Percentiles rank a stretch among this genome's conserved stretches.
Conservation (phyloP, 2,113 vertebrate species). For the Gasterosteus aculeatus region DNA sequence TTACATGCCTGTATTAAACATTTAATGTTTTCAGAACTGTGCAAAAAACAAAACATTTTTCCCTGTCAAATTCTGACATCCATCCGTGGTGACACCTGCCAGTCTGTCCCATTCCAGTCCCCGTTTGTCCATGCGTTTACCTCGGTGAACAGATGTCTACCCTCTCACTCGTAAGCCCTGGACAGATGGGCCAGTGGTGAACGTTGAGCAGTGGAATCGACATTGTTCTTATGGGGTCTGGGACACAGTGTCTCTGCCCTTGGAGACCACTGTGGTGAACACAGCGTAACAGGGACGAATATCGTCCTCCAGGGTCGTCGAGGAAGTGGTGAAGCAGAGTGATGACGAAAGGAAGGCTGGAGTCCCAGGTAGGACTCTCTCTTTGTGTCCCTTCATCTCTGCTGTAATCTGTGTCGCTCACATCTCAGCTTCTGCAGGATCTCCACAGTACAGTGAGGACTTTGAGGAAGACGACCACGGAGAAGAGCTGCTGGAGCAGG, state of each 20-base stretch:
- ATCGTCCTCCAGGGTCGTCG: slow-evolving; percentile 48
- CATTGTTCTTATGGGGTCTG: not conserved
- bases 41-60: too few relatives aligned
- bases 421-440: slow-evolving; percentile 42
- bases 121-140: too few relatives aligned
- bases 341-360: slow-evolving; percentile 2
- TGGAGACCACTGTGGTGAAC: not conserved
- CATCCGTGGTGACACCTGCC: too few relatives aligned
- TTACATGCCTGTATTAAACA: too few relatives aligned
- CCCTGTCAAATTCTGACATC: too few relatives aligned
- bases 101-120: too few relatives aligned
- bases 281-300: slow-evolving; percentile 8
- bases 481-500: slow-evolving; percentile 57
- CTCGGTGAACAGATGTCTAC: too few relatives aligned
- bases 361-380: slow-evolving; percentile 37
- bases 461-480: slow-evolving; percentile 87
- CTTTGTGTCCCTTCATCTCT: not conserved
- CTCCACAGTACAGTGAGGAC: slow-evolving; percentile 88
- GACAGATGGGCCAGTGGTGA: not conserved
- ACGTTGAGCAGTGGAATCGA: not conserved
- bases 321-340: slow-evolving; percentile 31
- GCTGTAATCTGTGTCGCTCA: not conserved
- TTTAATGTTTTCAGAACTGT: too few relatives aligned
- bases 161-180: not conserved
- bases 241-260: not conserved